Base-by-base conservation (phyloP, 2,888 invertebrate genomes). In the Pollenia griseotomentosa region DNA sequence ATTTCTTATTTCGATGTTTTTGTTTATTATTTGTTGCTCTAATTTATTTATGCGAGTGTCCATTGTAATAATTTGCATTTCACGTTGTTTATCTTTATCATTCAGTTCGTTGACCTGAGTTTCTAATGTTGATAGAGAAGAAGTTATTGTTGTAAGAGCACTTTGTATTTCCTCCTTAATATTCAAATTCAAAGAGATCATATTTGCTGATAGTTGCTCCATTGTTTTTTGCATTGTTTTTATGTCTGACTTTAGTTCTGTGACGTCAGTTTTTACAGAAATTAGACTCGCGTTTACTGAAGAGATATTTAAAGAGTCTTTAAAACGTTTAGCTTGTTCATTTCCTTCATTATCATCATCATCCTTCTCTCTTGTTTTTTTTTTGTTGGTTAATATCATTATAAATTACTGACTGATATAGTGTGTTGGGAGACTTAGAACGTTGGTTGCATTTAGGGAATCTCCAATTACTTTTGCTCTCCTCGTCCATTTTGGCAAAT, bases 41-140 rank as follows among this genome's bases (percentile, higher is more conserved):
- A 55, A 11, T 11, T 55, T 71, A 16, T 71, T 71, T 6, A 71
- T 68, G n/a, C 68, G 68, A 2, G 68, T 55, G 42, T 71, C 71
- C 55, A 55, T 55, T 4, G 42, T 42, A 1, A 42, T 53, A n/a
- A 55, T 70, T 70, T 70, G 42, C 7, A 3, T 44, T 7, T 71
- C 42, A 12, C 55, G 9, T 19, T 55, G 71, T 12, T 42, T 71
- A 7, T 71, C 42, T 55, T 53, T 71, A 6, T 14, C 55, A 14
- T 55, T 55, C 5, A 71, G 42, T 6, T 57, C 70, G 55, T 71
- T 71, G 16, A 71, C 16, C 12, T 71, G 70, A 9, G 16, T 12
- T 6, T 44, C n/a, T 2, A 68, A n/a, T 6, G 51, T n/a, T 8
- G 48, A n/a, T 4, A 68, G 23, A 2, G 68, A 12, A 14, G 14